A percentile compares a stretch with the other conserved stretches of the same genome.
These are phyloP conservation scores for Equus przewalskii DNA, from an alignment of 2,113 vertebrate genomes.

Conservation along the genomic window DNA sequence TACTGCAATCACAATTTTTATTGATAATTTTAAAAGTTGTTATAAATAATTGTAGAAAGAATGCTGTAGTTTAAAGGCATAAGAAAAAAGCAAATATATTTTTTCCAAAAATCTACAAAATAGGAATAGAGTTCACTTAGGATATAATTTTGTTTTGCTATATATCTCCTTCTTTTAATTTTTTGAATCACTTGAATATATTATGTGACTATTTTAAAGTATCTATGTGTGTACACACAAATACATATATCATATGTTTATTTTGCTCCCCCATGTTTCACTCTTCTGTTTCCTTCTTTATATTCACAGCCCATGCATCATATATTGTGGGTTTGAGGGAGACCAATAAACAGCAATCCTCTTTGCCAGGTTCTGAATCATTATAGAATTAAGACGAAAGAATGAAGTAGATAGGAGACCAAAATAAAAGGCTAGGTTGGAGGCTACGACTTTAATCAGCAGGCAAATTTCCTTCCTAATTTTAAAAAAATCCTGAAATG, in stretches of 20 bases:
- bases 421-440: neutral
- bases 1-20: neutral
- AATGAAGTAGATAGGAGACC: neutral
- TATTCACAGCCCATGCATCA: neutral
- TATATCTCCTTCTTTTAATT: neutral
- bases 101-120: constrained; percentile 24
- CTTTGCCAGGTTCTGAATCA: neutral
- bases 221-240: neutral
- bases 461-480: neutral
- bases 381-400: constrained; percentile 14
- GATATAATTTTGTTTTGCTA: neutral
- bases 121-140: neutral
- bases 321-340: neutral
- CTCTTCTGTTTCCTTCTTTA: constrained; percentile 51
- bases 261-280: neutral
- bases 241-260: neutral
- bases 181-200: neutral
- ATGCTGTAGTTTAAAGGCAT: neutral
- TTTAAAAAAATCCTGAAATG: neutral
- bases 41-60: constrained; percentile 21
- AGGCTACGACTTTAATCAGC: neutral
- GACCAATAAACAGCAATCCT: neutral
- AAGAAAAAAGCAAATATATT: neutral
- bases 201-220: neutral
- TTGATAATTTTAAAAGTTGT: neutral